A percentile compares a stretch with the other conserved stretches of the same genome.
These are phyloP conservation scores for Strix occidentalis DNA, from an alignment of 2,797 vertebrate species.

Conservation along the genomic window DNA sequence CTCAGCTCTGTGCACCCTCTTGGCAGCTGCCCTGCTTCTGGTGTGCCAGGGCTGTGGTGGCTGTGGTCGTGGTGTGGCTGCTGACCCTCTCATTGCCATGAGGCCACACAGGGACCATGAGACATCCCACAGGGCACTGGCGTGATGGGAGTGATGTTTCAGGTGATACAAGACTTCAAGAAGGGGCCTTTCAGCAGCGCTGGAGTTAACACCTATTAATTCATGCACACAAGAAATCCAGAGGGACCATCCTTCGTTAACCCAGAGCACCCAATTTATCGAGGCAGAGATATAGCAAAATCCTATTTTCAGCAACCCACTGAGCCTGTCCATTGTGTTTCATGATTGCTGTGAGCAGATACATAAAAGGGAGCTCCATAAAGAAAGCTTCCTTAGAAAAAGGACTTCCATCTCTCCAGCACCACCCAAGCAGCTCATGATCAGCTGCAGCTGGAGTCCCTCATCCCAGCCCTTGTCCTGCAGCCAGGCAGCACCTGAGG, in stretches of 20 bases:
- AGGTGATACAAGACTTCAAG: neutral
- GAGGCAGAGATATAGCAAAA: neutral
- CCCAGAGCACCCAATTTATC: neutral
- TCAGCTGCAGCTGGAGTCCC: neutral
- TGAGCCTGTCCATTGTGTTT: neutral
- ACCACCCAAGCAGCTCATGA: neutral
- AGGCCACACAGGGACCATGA: neutral
- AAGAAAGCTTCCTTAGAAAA: neutral
- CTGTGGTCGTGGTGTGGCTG: accelerated
- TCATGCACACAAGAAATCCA: neutral
- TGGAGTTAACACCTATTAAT: neutral
- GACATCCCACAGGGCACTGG: neutral
- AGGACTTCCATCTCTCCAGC: neutral
- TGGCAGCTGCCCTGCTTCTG: neutral
- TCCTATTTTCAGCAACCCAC: neutral
- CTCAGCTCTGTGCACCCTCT: neutral
- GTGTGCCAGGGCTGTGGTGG: accelerated
- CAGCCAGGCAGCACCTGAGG: neutral
- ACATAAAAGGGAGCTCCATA: neutral
- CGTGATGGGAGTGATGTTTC: neutral
- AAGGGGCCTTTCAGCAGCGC: neutral
- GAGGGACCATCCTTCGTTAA: neutral
- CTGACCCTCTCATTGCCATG: neutral
- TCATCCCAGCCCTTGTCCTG: neutral
- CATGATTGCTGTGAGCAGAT: neutral